Evolutionary conservation across 2,888 invertebrate genomes (phyloP).

Genomic region (Zaprionus obscuricornis): DNA sequence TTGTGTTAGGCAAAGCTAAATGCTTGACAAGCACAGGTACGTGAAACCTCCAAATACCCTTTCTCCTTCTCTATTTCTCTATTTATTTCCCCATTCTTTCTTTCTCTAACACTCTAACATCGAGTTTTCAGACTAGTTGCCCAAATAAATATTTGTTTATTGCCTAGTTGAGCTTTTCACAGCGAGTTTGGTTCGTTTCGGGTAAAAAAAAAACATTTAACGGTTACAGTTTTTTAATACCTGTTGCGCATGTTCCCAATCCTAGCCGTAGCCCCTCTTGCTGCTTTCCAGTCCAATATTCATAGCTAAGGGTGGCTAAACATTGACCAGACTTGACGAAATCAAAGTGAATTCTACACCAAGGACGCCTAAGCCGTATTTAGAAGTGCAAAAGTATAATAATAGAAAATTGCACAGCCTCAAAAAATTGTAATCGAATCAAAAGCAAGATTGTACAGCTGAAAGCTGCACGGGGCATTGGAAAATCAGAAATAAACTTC

Average conservation of each 20-base stretch:
- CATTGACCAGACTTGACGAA: no score
- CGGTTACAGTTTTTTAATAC: slow-evolving; percentile 7
- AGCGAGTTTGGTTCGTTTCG: slow-evolving; percentile 41
- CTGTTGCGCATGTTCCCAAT: not conserved
- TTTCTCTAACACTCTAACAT: not conserved
- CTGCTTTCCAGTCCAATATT: no score
- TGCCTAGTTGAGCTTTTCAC: slow-evolving; percentile 56
- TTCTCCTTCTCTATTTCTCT: not conserved
- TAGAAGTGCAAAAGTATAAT: no score
- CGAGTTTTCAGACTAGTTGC: not conserved
- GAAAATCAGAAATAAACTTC: no score
- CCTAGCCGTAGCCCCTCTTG: no score
- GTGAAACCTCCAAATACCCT: slow-evolving; percentile 7
- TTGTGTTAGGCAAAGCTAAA: slow-evolving; percentile 75
- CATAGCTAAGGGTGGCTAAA: no score
- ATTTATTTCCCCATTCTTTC: not conserved
- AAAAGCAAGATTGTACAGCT: no score
- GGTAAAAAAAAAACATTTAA: slow-evolving; percentile 42
- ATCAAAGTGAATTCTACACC: no score
- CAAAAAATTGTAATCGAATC: no score
- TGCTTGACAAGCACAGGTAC: slow-evolving; percentile 42
- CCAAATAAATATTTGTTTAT: slow-evolving; percentile 53
- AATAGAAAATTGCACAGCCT: no score
- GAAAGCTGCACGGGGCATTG: no score
- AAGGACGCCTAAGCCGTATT: no score